phyloP scores from a whole-genome alignment of 2,888 invertebrate genomes.

The Lampropteryx suffumata region DNA sequence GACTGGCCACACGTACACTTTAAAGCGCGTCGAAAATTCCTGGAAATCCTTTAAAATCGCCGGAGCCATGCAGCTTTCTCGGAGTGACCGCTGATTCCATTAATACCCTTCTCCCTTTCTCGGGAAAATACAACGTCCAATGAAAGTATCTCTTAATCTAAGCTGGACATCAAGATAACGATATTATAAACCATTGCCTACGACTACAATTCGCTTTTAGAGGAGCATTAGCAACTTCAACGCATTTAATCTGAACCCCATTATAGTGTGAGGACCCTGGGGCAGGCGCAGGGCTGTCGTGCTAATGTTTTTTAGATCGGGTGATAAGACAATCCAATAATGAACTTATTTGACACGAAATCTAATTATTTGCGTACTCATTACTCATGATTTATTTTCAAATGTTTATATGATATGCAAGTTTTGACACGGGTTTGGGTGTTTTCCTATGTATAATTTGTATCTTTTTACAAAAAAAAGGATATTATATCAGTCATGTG shows the following conservation, averaged over 20 bases:
- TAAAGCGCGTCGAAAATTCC: conserved; percentile 55
- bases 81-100: conserved; percentile 67
- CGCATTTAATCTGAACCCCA: conserved; percentile 71
- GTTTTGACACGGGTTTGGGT: too few species aligned
- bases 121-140: conserved; percentile 40
- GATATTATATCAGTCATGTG: too few species aligned
- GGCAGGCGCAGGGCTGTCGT: conserved; percentile 42
- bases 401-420: conserved; percentile 26
- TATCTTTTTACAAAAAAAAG: too few species aligned
- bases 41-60: conserved; percentile 67
- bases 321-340: conserved; percentile 41
- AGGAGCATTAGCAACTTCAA: conserved; percentile 68
- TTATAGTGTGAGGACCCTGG: conserved; percentile 54
- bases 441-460: too few species aligned
- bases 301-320: conserved; percentile 46
- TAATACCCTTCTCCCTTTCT: conserved; percentile 51
- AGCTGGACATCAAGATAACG: conserved; percentile 70
- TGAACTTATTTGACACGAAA: conserved; percentile 35
- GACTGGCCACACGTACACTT: conserved; percentile 51
- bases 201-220: conserved; percentile 76
- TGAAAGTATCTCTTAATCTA: conserved; percentile 71
- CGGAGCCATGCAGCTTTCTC: conserved; percentile 49
- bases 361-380: too few species aligned
- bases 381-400: conserved; percentile 31
- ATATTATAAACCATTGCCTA: conserved; percentile 72